A percentile compares a stretch with the other conserved stretches of the same genome.
Conservation (phyloP, 2,797 vertebrate genomes). For the Propithecus deckenii region DNA sequence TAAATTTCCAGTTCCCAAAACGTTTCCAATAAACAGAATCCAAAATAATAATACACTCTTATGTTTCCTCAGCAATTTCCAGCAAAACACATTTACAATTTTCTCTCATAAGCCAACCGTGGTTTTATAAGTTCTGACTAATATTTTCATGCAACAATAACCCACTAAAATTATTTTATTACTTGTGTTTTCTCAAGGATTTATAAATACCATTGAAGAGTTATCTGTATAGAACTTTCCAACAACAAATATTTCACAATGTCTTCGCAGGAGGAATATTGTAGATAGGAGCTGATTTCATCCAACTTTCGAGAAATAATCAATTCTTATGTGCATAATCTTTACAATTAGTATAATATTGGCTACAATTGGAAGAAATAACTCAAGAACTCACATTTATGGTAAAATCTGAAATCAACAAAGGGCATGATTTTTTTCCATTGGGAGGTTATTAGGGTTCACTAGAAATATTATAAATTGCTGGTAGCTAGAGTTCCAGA, state of each 20-base stretch:
- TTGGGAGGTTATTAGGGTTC: neutral
- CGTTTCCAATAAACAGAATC: slow-evolving; percentile 48
- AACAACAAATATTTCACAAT: slow-evolving; percentile 4
- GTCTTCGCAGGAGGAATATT: neutral
- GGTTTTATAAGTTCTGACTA: slow-evolving; percentile 51
- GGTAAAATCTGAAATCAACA: neutral
- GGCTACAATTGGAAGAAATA: neutral
- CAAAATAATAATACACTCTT: slow-evolving; percentile 27
- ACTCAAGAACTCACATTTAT: neutral
- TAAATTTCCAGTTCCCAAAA: slow-evolving; percentile 53
- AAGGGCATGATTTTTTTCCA: neutral
- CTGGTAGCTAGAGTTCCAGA: neutral
- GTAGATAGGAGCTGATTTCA: neutral
- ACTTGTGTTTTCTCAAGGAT: slow-evolving; percentile 17
- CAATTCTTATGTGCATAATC: neutral
- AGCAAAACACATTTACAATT: slow-evolving; percentile 50
- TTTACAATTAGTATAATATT: neutral
- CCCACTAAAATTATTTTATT: slow-evolving; percentile 37
- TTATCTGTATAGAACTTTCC: slow-evolving; percentile 34
- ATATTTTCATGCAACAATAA: slow-evolving; percentile 19
- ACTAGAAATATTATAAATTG: neutral
- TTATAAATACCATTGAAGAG: slow-evolving; percentile 36
- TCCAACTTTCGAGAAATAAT: neutral
- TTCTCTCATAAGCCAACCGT: neutral
- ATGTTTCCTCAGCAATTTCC: slow-evolving; percentile 32